Conservation (phyloP, 2,888 invertebrate species). For the Plebejus argus region DNA sequence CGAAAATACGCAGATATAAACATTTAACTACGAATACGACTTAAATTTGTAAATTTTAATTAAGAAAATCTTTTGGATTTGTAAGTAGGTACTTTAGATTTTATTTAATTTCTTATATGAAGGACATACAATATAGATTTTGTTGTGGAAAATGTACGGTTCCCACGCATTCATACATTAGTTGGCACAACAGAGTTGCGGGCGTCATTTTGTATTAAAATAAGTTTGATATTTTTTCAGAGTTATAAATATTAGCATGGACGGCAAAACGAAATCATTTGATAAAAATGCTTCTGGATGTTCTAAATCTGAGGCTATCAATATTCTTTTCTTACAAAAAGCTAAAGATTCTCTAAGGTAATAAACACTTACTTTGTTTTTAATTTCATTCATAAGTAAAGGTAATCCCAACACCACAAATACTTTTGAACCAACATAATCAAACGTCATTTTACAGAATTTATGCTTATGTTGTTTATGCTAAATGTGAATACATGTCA, state of each 20-base stretch:
- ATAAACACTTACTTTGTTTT: not conserved
- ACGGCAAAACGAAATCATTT: constrained; percentile 84
- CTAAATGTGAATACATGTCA: constrained; percentile 10
- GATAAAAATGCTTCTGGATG: constrained; percentile 81
- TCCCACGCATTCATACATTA: not conserved
- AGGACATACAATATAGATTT: too few species aligned
- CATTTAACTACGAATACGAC: too few species aligned
- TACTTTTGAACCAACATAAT: not conserved
- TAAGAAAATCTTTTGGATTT: too few species aligned
- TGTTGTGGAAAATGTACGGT: not conserved
- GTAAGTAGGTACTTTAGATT: too few species aligned
- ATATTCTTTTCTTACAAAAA: constrained; percentile 27
- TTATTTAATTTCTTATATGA: too few species aligned
- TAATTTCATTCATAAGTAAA: not conserved
- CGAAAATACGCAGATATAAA: too few species aligned
- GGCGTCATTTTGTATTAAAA: not conserved
- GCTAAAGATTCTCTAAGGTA: constrained; percentile 30
- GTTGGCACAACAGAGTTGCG: too few species aligned
- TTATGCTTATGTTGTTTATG: constrained; percentile 1
- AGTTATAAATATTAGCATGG: constrained; percentile 77
- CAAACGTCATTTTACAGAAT: not conserved
- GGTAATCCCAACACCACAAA: not conserved
- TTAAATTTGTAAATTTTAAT: too few species aligned
- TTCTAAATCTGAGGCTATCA: constrained; percentile 8
- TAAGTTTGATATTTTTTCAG: constrained; percentile 44